Base-by-base conservation (phyloP, 1,140 invertebrate species). In the Neuroterus valhalla region DNA sequence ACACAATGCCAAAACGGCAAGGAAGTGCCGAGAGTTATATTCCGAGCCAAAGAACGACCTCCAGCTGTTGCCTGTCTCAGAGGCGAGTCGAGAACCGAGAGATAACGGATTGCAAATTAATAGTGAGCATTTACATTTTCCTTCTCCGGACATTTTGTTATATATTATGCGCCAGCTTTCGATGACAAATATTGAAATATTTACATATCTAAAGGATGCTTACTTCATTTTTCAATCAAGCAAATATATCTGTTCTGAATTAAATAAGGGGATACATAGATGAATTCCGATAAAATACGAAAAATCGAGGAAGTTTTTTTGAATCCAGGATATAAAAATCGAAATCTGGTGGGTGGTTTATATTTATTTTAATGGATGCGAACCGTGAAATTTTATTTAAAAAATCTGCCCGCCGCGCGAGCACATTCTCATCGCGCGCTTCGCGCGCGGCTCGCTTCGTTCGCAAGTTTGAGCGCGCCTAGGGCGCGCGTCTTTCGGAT, bases 71-170 rank as follows among this genome's bases (percentile, higher is more conserved):
- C 83, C 77, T 71, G 73, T 77, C 76, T 82, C 78, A 66, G 76
- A 76, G 50, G 23, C 66, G 68, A 23, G 69, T 43, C 45, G 42
- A 73, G 66, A 77, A 62, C 69, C 52, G 75, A 66, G 67, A 75
- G 75, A 68, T 81, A 85, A 84, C 85, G 85, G 86, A 87, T 86
- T 84, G 85, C 85, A 87, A 87, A 87, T 86, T 86, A 85, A 86
- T 86, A 80, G 74, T 72, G 69, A 76, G 70, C 72, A 86, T 86
- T 86, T 86, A 81, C 85, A 86, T 86, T 86, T 83, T 75, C 78
- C 77, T 23, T 42, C 69, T 38, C 38, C 6, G 14, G 19, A 12
- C 52, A 55, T 11, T 55, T 55, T 55, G 52, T 55, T 55, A 55
- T 26, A 55, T 21, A 55, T 21, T 21, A 55, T 55, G 55, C 55